Conservation (phyloP, 2,888 invertebrate species). For the Nemotelus nigrinus region DNA sequence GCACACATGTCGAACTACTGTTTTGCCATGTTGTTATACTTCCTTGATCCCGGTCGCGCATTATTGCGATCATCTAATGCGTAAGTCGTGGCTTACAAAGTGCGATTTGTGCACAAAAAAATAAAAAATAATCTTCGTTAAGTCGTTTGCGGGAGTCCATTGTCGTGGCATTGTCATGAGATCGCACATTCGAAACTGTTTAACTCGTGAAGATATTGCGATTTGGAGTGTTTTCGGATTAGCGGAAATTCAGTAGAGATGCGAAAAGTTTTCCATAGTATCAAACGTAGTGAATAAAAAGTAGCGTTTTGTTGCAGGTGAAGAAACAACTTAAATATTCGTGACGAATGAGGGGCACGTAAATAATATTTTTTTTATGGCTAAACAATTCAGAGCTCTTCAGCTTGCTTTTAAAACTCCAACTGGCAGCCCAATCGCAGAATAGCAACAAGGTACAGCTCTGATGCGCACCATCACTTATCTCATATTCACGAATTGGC, state of each 20-base stretch:
- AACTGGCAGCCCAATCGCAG: slow-evolving; percentile 21
- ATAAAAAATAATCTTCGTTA: too few species aligned
- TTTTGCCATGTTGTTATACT: slow-evolving; percentile 34
- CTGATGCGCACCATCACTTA: slow-evolving; percentile 37
- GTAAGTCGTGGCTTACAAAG: slow-evolving; percentile 41
- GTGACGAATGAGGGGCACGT: too few species aligned
- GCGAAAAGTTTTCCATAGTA: background rate
- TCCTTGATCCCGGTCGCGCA: slow-evolving; percentile 35
- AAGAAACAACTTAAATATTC: too few species aligned
- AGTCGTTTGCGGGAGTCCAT: background rate
- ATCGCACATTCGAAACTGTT: background rate
- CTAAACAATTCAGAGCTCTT: too few species aligned
- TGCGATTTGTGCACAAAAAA: slow-evolving; percentile 20
- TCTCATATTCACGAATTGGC: slow-evolving; percentile 3
- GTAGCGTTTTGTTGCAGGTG: too few species aligned
- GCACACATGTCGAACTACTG: slow-evolving; percentile 30
- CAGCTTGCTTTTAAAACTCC: background rate
- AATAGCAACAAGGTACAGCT: slow-evolving; percentile 6
- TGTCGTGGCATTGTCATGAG: slow-evolving; percentile 32
- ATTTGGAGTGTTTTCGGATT: background rate
- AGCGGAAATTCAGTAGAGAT: background rate
- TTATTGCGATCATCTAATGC: slow-evolving; percentile 37
- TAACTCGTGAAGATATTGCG: slow-evolving; percentile 23
- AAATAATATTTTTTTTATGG: too few species aligned
- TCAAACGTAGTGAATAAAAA: background rate